phyloP scores from a whole-genome alignment of 2,888 invertebrate species.

The Nephrotoma appendiculata region DNA sequence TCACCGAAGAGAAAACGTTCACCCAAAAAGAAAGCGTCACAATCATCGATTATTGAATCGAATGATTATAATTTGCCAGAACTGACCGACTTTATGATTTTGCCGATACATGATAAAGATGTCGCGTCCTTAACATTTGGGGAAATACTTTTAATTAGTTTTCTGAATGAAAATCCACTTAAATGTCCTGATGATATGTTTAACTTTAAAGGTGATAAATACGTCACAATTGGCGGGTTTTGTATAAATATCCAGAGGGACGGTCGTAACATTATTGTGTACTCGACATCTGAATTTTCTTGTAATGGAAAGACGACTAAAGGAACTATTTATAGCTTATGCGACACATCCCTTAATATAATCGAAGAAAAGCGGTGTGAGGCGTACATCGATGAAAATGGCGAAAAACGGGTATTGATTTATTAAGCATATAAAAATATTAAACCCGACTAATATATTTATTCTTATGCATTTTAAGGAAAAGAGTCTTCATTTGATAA shows the following conservation, averaged over 20 bases:
- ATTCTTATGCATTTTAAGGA: not conserved
- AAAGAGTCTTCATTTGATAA: not conserved
- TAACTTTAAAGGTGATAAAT: not conserved
- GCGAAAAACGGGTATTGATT: not conserved
- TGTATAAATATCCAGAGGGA: slow-evolving; percentile 6
- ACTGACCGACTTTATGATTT: not conserved
- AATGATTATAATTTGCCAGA: not conserved
- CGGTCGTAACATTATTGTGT: slow-evolving; percentile 6
- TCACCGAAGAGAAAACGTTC: not conserved
- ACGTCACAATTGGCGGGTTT: slow-evolving; percentile 7
- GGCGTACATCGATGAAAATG: not conserved
- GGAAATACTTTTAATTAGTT: not conserved
- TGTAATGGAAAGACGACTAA: not conserved
- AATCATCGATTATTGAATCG: not conserved
- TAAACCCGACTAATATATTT: not conserved
- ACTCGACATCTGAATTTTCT: slow-evolving; percentile 7
- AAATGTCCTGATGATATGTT: not conserved
- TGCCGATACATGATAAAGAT: not conserved
- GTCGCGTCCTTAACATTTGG: not conserved
- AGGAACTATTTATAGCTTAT: slow-evolving; percentile 7
- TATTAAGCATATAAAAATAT: not conserved
- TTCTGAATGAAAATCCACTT: not conserved
- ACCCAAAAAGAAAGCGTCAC: not conserved
- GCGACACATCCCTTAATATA: slow-evolving; percentile 6
- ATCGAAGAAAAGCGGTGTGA: slow-evolving; percentile 11